These are phyloP conservation scores for Lycia hirtaria DNA, from an alignment of 2,888 invertebrate genomes.

Conservation along the genomic window DNA sequence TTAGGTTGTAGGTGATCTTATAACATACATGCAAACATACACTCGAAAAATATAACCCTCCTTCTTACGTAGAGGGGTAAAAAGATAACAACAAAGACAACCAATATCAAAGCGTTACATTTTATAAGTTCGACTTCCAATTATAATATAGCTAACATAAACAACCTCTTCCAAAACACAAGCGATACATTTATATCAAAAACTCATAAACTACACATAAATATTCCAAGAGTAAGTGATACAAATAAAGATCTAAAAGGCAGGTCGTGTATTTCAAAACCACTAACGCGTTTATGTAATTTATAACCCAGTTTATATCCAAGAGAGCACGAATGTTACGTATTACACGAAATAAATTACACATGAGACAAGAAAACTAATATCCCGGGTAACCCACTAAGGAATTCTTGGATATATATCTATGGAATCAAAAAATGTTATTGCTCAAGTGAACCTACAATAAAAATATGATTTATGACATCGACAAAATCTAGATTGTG, in stretches of 20 bases:
- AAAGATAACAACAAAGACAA: too few relatives aligned
- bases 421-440: slow-evolving; percentile 45
- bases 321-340: slow-evolving; percentile 30
- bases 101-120: too few relatives aligned
- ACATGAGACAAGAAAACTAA: slow-evolving; percentile 50
- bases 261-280: slow-evolving; percentile 34
- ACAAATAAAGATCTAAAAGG: slow-evolving; percentile 34
- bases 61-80: too few relatives aligned
- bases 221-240: slow-evolving; percentile 19
- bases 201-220: slow-evolving; percentile 14
- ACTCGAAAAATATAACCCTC: too few relatives aligned
- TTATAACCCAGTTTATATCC: slow-evolving; percentile 35
- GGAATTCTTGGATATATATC: slow-evolving; percentile 44
- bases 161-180: not conserved
- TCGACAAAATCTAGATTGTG: slow-evolving; percentile 28
- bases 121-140: too few relatives aligned
- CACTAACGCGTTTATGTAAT: slow-evolving; percentile 34
- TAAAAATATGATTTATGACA: slow-evolving; percentile 19
- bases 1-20: too few relatives aligned
- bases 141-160: too few relatives aligned
- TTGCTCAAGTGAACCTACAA: slow-evolving; percentile 22
- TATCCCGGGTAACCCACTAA: slow-evolving; percentile 45
- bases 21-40: too few relatives aligned
- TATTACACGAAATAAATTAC: slow-evolving; percentile 50
- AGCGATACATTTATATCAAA: slow-evolving; percentile 11